A percentile compares a stretch with the other conserved stretches of the same genome.
Evolutionary conservation across 2,888 invertebrate genomes (phyloP).

Genomic region (Dasysyrphus albostriatus): DNA sequence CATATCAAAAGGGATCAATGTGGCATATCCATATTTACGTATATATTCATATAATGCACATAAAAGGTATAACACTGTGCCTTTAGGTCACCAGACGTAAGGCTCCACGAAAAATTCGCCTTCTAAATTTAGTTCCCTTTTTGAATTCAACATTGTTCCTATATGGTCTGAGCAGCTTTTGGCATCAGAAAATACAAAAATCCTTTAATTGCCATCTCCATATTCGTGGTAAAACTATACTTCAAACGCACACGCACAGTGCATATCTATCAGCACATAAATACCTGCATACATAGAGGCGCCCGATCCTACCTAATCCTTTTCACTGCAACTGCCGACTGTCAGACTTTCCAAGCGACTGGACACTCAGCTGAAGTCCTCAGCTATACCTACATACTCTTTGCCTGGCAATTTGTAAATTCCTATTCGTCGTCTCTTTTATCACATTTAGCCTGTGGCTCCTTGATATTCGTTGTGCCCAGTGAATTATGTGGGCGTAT

Average conservation of each 20-base stretch:
- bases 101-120: slow-evolving; percentile 13
- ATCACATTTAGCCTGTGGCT: slow-evolving; percentile 59
- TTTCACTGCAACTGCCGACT: slow-evolving; percentile 41
- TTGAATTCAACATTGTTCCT: not conserved
- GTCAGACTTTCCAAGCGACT: slow-evolving; percentile 21
- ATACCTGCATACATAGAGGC: not conserved
- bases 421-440: slow-evolving; percentile 40
- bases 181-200: slow-evolving; percentile 46
- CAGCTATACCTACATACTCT: not conserved
- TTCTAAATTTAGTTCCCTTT: slow-evolving; percentile 16
- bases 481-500: slow-evolving; percentile 66
- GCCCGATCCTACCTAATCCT: slow-evolving; percentile 41
- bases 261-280: not conserved
- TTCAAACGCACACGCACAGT: slow-evolving; percentile 12
- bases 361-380: not conserved
- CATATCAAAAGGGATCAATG: slow-evolving; percentile 54
- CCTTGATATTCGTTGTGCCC: slow-evolving; percentile 35
- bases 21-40: not conserved
- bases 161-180: slow-evolving; percentile 19
- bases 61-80: not conserved
- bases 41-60: not conserved
- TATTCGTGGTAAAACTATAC: slow-evolving; percentile 39
- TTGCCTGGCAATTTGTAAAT: slow-evolving; percentile 23
- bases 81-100: slow-evolving; percentile 16
- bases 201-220: slow-evolving; percentile 63